These are phyloP conservation scores for Arctopsyche grandis DNA, from an alignment of 1,140 invertebrate genomes.

Conservation along the genomic window DNA sequence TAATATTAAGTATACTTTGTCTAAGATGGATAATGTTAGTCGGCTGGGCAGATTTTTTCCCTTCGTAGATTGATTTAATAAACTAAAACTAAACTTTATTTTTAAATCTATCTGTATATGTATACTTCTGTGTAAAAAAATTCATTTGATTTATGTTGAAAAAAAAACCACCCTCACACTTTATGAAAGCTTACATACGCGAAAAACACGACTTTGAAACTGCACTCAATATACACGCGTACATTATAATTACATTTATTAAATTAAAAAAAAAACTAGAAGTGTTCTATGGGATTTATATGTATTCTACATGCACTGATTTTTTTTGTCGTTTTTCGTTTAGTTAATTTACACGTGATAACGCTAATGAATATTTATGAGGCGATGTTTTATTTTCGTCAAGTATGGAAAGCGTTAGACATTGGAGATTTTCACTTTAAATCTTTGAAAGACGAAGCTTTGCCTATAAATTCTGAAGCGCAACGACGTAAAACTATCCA, in stretches of 20 bases:
- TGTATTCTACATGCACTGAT: too few relatives aligned
- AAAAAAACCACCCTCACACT: background rate
- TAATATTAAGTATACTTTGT: constrained; percentile 4
- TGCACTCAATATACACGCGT: too few relatives aligned
- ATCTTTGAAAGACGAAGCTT: constrained; percentile 6
- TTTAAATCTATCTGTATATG: background rate
- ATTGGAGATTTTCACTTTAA: background rate
- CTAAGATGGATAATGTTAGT: constrained; percentile 7
- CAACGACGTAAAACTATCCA: constrained; percentile 2
- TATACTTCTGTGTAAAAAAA: background rate
- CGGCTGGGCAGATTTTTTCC: background rate
- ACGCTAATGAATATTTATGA: too few relatives aligned
- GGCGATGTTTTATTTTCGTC: too few relatives aligned
- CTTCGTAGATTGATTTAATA: constrained; percentile 11
- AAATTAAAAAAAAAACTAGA: too few relatives aligned
- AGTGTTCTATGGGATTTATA: too few relatives aligned
- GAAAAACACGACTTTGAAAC: too few relatives aligned
- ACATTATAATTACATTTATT: too few relatives aligned
- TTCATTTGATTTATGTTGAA: background rate
- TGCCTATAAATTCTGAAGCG: background rate
- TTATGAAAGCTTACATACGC: too few relatives aligned
- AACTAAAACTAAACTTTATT: background rate
- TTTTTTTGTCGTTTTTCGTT: too few relatives aligned
- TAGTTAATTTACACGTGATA: too few relatives aligned
- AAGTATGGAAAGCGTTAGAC: constrained; percentile 3